Base-by-base conservation (phyloP, 1,140 invertebrate species). In the Bacillus rossius region DNA sequence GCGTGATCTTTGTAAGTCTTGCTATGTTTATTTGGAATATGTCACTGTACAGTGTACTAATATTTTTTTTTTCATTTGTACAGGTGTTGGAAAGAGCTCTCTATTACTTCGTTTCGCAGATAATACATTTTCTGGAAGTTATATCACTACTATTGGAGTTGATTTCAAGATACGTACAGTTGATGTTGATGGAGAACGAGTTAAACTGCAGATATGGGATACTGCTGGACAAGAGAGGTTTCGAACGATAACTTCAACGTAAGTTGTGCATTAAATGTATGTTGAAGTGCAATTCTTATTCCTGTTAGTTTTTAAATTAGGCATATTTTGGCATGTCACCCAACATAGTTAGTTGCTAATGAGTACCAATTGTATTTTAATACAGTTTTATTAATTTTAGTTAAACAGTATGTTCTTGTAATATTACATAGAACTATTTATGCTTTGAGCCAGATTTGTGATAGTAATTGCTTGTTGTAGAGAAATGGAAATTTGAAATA, bases 131-230 rank as follows among this genome's bases (percentile, higher is more conserved):
- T 92, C 92, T 69, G 93, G 95, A 59, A 98, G 90, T 81, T 99
- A 99, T 70, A 99, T 99, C 71, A 99, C 96, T 38, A 99, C 97
- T 23, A 99, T 99, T 76, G 97, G 97, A 55, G 97, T 99, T 29
- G 97, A 99, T 80, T 99, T 99, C 75, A 99, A 99, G 84, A 99
- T 99, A 69, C 83, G 95, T 69, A 99, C 96, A 60, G 86, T 99
- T 62, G 88, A 91, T 67, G 85, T 99, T 64, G 89, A 95, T 70
- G 96, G 95, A 48, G 87, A 96, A 75, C 86, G 91, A 68, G 94
- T 99, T 1, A 99, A 99, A 76, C 78, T 99, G 61, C 97, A 99
- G 78, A 99, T 99, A 68, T 99, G 96, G 96, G 95, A 98, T 73
- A 95, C 92, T 25, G 91, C 92, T 48, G 92, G 91, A 8, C 91